Evolutionary conservation across 2,797 vertebrate genomes (phyloP), one percentile per base, ranked within the genome.

Genomic region (Pipistrellus nathusii): DNA sequence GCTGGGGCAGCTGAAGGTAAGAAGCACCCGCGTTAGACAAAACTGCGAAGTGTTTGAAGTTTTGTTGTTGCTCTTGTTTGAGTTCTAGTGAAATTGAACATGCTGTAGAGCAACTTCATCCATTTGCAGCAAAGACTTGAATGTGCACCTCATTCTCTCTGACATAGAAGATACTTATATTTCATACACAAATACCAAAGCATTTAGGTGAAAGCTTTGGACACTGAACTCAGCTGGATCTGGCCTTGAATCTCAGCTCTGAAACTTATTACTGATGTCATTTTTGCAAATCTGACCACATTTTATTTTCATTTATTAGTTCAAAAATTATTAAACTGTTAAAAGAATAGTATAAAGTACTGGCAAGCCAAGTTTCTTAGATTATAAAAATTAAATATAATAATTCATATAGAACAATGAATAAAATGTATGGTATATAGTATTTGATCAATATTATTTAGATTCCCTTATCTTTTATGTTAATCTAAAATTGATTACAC

Each of bases 1-100:
- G 78, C 27, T 14, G 6, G 68, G 13, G 10, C 94, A 97, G 89
- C 91, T 88, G 81, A 97, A 51, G 38, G 44, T 92, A 51, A 75
- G 9, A 81, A 77, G n/a, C 15, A 32, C 21, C 9, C 18, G 48
- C 15, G 80, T 18, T 25, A 53, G 27, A 64, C n/a, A 86, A 83
- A 84, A 91, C 21, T 41, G 18, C 48, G n/a, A 90, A 30, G 44
- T 18, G 20, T 86, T 46, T 66, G 30, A 72, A 73, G 35, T 68
- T 88, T n/a, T 12, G 1, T 51, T 59, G 2, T 85, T 53, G 1
- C 83, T 69, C 2, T 68, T 88, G 9, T 30, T 87, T 91, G n/a
- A 21, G 66, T 88, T 83, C 9, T 76, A 89, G 44, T 1, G 57
- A 86, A 38, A 21, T 2, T 48, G 41, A 69, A 20, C 9, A 9